These are phyloP conservation scores for Hyposoter didymator DNA, from an alignment of 2,888 invertebrate species.

Conservation along the genomic window DNA sequence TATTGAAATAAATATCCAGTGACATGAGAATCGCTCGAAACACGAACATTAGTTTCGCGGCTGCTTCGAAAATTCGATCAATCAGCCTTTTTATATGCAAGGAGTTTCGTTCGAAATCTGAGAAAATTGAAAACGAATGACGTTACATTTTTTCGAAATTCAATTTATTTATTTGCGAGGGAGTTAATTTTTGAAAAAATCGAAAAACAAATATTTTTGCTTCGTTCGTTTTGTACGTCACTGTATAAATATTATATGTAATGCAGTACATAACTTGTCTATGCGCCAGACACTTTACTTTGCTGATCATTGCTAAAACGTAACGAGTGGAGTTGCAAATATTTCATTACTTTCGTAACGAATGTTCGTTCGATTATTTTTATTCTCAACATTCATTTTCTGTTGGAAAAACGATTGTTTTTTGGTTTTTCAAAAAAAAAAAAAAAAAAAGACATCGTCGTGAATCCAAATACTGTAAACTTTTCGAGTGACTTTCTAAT, in stretches of 20 bases:
- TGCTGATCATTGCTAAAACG: constrained; percentile 48
- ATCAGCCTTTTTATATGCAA: neutral
- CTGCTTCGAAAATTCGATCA: neutral
- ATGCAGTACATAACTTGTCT: constrained; percentile 48
- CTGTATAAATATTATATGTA: constrained; percentile 14
- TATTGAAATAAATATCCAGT: constrained; percentile 11
- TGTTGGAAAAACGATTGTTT: neutral
- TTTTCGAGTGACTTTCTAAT: neutral
- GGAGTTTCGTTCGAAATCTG: neutral
- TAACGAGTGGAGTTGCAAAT: constrained; percentile 33
- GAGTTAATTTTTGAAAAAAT: neutral
- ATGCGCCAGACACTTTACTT: constrained; percentile 55
- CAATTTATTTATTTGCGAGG: neutral
- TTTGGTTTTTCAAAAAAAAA: neutral
- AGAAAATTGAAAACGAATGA: neutral
- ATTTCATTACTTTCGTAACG: neutral
- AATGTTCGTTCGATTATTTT: neutral
- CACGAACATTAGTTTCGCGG: neutral
- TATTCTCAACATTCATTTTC: neutral
- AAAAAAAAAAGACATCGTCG: neutral
- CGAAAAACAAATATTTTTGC: neutral
- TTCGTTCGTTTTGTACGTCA: neutral
- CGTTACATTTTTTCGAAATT: neutral
- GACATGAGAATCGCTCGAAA: neutral
- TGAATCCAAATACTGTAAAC: neutral